These are phyloP conservation scores for Hippocampus comes DNA, from an alignment of 2,113 vertebrate species.

Conservation along the genomic window DNA sequence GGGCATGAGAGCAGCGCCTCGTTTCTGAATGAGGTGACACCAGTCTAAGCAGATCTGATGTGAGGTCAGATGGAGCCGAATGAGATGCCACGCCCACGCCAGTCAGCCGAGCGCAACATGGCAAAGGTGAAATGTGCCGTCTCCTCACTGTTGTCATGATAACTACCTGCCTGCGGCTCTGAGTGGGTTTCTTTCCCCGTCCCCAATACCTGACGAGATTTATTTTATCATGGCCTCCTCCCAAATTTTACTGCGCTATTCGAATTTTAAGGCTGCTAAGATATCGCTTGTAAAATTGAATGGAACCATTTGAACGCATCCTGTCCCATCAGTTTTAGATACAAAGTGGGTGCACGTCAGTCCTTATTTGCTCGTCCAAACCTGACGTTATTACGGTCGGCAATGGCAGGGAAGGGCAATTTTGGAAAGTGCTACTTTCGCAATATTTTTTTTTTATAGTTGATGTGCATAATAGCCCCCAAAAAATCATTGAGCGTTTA, in stretches of 20 bases:
- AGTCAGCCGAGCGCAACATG: conserved; percentile 23
- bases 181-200: conserved; percentile 3
- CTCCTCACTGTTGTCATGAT: conserved; percentile 43
- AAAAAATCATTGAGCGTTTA: no score
- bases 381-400: no score
- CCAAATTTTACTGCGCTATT: neutral
- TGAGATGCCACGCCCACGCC: conserved; percentile 25
- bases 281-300: neutral
- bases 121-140: conserved; percentile 45
- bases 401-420: no score
- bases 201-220: conserved; percentile 3
- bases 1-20: conserved; percentile 13
- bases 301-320: no score
- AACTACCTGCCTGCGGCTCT: conserved; percentile 8
- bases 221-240: neutral
- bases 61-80: conserved; percentile 45
- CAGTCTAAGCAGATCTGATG: conserved; percentile 35
- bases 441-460: no score
- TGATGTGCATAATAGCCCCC: no score
- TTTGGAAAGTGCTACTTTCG: no score
- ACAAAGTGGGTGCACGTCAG: neutral
- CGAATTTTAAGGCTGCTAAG: neutral
- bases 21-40: conserved; percentile 52
- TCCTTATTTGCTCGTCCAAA: neutral
- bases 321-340: neutral